Evolutionary conservation across 2,888 invertebrate genomes (phyloP).

Genomic region (Zaprionus bogoriensis): DNA sequence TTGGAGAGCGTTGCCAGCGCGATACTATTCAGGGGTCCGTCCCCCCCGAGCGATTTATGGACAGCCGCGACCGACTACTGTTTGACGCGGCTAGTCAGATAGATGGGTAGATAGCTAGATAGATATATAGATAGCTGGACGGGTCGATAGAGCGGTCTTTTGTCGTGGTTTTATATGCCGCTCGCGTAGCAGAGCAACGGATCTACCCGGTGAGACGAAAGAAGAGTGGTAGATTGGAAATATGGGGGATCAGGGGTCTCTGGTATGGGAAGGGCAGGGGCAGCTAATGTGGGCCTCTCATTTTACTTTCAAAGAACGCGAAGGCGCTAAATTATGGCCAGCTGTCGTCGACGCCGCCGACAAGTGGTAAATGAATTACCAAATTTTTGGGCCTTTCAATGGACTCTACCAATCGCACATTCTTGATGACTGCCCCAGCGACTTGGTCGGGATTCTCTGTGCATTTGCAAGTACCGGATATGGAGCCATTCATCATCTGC

Average conservation of each 20-base stretch:
- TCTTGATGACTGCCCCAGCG: not conserved
- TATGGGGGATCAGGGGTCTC: too few species aligned
- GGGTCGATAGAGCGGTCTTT: not conserved
- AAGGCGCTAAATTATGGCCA: conserved; percentile 58
- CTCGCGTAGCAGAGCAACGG: conserved; percentile 12
- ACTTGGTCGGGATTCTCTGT: conserved; percentile 18
- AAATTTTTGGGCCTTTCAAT: conserved; percentile 24
- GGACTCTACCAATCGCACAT: conserved; percentile 7
- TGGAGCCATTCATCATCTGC: conserved; percentile 54
- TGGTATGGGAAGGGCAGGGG: not conserved
- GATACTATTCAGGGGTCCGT: conserved; percentile 25
- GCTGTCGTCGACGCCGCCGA: conserved; percentile 37
- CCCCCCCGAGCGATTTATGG: conserved; percentile 60
- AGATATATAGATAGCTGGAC: not conserved
- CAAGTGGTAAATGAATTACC: conserved; percentile 47
- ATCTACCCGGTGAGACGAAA: too few species aligned
- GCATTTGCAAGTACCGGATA: conserved; percentile 49
- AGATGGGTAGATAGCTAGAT: conserved; percentile 3
- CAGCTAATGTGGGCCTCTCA: conserved; percentile 23
- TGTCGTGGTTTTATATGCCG: conserved; percentile 15
- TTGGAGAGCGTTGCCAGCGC: conserved; percentile 37
- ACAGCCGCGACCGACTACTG: conserved; percentile 50
- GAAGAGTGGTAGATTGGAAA: too few species aligned
- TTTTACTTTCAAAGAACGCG: conserved; percentile 44
- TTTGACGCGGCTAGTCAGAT: conserved; percentile 12